A percentile compares a stretch with the other conserved stretches of the same genome.
These are phyloP conservation scores for Enteromius unitaeniatus DNA, from an alignment of 2,797 vertebrate species.

Conservation along the genomic window DNA sequence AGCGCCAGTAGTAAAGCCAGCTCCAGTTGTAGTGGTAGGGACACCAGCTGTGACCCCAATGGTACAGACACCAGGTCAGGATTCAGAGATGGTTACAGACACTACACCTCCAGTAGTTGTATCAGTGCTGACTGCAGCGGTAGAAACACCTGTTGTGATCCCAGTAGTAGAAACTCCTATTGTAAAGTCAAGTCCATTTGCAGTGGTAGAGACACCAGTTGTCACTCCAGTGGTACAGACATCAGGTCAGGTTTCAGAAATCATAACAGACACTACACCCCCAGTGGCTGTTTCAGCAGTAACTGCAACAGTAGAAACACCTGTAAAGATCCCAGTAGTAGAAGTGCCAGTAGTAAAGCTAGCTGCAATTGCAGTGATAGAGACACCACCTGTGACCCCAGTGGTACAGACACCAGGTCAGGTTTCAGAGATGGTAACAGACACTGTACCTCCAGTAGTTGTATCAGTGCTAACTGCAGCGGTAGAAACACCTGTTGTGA, in stretches of 20 bases:
- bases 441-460: background rate
- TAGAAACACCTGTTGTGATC: background rate
- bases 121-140: background rate
- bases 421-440: background rate
- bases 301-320: background rate
- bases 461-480: background rate
- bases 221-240: background rate
- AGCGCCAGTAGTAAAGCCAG: background rate
- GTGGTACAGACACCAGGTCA: background rate
- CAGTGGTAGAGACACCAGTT: background rate
- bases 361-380: background rate
- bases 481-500: background rate
- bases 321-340: background rate
- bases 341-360: background rate
- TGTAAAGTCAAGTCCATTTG: background rate
- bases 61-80: conserved; percentile 6
- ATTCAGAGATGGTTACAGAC: conserved; percentile 28
- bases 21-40: background rate
- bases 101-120: background rate
- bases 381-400: background rate
- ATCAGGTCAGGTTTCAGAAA: background rate
- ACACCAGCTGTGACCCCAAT: background rate
- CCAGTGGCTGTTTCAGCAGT: background rate
- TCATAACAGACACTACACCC: conserved; percentile 18
- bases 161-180: background rate